Evolutionary conservation across 2,113 vertebrate genomes (phyloP).

Genomic region (Mohoua ochrocephala): DNA sequence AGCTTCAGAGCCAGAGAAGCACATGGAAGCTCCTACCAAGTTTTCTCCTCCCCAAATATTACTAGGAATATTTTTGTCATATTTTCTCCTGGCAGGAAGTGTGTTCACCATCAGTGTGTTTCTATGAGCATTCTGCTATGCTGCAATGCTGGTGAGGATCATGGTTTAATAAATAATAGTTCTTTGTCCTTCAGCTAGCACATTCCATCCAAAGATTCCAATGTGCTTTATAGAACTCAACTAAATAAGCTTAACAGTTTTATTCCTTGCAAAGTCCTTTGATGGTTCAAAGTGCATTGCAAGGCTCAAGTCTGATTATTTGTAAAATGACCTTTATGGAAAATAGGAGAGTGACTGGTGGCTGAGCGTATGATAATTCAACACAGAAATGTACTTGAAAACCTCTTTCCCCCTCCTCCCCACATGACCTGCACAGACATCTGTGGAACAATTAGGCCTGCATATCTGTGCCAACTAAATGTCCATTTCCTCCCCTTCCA

Average conservation of each 20-base stretch:
- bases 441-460: slow-evolving; percentile 21
- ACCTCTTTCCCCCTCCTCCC: neutral
- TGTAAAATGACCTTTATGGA: slow-evolving; percentile 34
- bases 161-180: neutral
- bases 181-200: neutral
- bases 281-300: neutral
- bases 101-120: neutral
- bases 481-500: neutral
- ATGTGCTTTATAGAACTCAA: neutral
- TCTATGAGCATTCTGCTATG: neutral
- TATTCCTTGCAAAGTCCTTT: slow-evolving; percentile 5
- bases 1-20: neutral
- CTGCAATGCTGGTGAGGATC: neutral
- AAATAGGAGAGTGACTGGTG: neutral
- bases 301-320: slow-evolving; percentile 9
- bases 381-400: neutral
- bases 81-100: neutral
- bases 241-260: neutral
- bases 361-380: neutral
- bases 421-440: neutral
- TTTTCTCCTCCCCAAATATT: neutral
- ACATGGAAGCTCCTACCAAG: neutral
- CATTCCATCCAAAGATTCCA: neutral
- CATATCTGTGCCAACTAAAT: neutral
- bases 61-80: neutral